A percentile compares a stretch with the other conserved stretches of the same genome.
Evolutionary conservation across 2,888 invertebrate genomes (phyloP).

Genomic region (Thysanoteuthis rhombus): DNA sequence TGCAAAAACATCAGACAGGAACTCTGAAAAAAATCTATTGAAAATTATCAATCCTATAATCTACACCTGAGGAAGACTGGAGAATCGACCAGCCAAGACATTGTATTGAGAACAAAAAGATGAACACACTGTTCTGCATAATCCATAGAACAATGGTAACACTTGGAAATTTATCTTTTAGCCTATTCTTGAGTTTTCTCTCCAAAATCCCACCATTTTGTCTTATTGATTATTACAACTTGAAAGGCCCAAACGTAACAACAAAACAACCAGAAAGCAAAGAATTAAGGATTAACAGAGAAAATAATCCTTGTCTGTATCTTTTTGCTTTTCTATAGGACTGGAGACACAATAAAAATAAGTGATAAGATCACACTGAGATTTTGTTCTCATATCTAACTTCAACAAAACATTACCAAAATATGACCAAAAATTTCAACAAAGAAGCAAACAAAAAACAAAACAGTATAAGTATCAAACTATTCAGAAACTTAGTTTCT

Average conservation of each 20-base stretch:
- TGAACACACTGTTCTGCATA: neutral
- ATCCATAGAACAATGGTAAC: neutral
- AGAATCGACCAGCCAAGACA: neutral
- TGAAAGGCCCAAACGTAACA: neutral
- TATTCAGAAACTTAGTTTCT: neutral
- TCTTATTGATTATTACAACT: neutral
- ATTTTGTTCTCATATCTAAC: neutral
- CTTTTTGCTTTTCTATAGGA: neutral
- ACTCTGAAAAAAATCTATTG: neutral
- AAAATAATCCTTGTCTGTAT: neutral
- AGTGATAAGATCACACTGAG: neutral
- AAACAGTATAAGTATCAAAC: neutral
- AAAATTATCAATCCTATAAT: neutral
- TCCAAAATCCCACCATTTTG: neutral
- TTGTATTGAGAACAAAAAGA: neutral
- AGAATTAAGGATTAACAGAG: neutral
- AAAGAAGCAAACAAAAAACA: too few species aligned
- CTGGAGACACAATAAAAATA: neutral
- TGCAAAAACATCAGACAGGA: too few species aligned
- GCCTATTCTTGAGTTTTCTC: neutral
- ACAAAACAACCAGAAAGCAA: neutral
- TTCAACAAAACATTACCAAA: neutral
- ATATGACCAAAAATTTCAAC: neutral
- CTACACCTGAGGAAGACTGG: neutral
- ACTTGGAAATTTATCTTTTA: neutral